Percentiles rank a stretch among this genome's conserved stretches.
phyloP scores from a whole-genome alignment of 2,113 vertebrate species.

The Apteryx mantelli region DNA sequence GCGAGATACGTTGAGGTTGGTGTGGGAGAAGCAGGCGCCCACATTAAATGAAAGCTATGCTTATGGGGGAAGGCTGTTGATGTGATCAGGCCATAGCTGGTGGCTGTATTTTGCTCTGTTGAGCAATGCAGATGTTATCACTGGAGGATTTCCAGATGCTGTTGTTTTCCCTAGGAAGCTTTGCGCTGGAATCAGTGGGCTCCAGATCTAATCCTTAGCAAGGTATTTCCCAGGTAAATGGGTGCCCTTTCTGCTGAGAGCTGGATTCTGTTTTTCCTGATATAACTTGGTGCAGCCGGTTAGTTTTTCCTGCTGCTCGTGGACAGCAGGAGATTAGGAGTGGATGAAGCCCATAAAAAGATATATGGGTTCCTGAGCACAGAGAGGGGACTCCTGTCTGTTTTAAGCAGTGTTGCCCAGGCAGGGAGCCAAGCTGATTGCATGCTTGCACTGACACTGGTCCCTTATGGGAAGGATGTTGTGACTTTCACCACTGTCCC shows the following conservation, averaged over 20 bases:
- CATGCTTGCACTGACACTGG: neutral
- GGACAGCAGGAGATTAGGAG: neutral
- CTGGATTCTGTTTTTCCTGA: neutral
- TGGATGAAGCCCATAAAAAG: neutral
- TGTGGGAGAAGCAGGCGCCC: neutral
- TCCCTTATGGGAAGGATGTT: neutral
- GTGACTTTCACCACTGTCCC: neutral
- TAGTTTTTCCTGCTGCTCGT: neutral
- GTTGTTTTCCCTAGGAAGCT: neutral
- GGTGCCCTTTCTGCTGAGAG: neutral
- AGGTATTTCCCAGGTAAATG: neutral
- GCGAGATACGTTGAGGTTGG: neutral
- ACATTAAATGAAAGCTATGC: neutral
- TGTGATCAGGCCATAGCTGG: neutral
- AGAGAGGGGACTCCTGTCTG: neutral
- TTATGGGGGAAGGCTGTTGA: neutral
- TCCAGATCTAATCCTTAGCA: neutral
- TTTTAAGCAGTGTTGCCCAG: neutral
- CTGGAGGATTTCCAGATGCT: slow-evolving; percentile 7
- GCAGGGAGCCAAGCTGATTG: neutral
- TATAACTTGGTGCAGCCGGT: accelerated
- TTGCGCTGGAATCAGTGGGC: neutral
- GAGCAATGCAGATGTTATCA: neutral
- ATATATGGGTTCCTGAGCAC: neutral
- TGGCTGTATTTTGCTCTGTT: neutral